Evolutionary conservation across 2,797 vertebrate genomes (phyloP).

Genomic region (Adelosebastes latens): DNA sequence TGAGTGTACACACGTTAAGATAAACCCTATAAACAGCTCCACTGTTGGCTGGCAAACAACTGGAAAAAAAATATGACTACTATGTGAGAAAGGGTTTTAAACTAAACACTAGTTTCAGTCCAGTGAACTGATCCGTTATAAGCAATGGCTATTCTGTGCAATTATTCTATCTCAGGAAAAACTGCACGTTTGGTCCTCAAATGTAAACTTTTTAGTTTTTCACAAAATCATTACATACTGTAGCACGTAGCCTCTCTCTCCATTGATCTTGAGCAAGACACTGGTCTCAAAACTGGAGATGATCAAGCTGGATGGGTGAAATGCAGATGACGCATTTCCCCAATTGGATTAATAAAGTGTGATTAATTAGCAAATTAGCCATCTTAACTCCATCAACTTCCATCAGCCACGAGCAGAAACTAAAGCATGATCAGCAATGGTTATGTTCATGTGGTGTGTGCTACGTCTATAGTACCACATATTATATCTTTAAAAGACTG

Average conservation of each 20-base stretch:
- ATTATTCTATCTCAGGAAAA: not conserved
- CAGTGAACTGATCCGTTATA: not conserved
- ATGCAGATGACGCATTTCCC: slow-evolving; percentile 8
- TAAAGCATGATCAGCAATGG: not conserved
- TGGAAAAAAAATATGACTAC: not conserved
- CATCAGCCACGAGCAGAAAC: not conserved
- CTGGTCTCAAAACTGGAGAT: not conserved
- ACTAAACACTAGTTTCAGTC: not conserved
- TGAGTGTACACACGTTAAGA: not conserved
- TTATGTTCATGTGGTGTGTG: not conserved
- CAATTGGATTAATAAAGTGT: slow-evolving; percentile 16
- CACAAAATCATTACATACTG: not conserved
- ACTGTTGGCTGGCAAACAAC: not conserved
- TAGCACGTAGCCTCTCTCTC: not conserved
- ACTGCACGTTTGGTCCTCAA: not conserved
- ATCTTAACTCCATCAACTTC: not conserved
- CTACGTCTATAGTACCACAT: not conserved
- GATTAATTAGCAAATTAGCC: slow-evolving; percentile 24
- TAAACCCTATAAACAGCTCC: not conserved
- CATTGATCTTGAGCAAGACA: not conserved
- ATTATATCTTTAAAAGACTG: not conserved
- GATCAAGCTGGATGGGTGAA: not conserved
- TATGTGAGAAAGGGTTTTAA: not conserved
- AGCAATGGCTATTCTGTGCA: not conserved
- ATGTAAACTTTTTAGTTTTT: not conserved